Evolutionary conservation across 2,888 invertebrate species (phyloP).

Genomic region (Xanthorhoe designata): DNA sequence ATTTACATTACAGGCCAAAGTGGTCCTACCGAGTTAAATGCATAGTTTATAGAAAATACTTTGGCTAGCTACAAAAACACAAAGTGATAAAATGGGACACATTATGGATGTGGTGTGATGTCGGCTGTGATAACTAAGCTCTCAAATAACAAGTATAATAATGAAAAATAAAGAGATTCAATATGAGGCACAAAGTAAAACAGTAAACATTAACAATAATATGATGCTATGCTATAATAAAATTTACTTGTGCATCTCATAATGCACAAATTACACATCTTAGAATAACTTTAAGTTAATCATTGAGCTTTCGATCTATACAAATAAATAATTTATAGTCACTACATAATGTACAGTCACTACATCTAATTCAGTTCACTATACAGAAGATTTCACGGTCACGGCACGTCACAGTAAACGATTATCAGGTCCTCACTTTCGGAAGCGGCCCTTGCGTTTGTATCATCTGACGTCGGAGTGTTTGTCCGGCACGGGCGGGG

Average conservation of each 20-base stretch:
- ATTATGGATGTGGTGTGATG: constrained; percentile 48
- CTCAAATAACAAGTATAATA: constrained; percentile 50
- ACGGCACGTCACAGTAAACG: constrained; percentile 35
- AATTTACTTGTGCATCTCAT: constrained; percentile 75
- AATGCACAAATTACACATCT: constrained; percentile 74
- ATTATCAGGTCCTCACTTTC: constrained; percentile 27
- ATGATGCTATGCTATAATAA: constrained; percentile 66
- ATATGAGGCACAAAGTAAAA: constrained; percentile 79
- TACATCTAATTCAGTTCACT: constrained; percentile 56
- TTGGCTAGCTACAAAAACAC: constrained; percentile 20
- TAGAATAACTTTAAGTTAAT: constrained; percentile 82
- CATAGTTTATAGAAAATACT: constrained; percentile 19
- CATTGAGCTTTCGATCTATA: constrained; percentile 85
- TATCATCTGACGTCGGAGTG: constrained; percentile 96
- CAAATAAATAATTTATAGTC: constrained; percentile 79
- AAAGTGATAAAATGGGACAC: constrained; percentile 13
- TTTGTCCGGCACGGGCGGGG: constrained; percentile 69
- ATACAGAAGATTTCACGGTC: constrained; percentile 60
- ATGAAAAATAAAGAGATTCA: constrained; percentile 77
- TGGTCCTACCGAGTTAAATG: constrained; percentile 26
- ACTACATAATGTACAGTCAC: constrained; percentile 69
- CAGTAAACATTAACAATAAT: constrained; percentile 76
- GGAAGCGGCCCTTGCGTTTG: constrained; percentile 56
- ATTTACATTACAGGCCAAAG: constrained; percentile 13
- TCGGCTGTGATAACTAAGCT: constrained; percentile 60